Percentiles rank a stretch among this genome's conserved stretches.
Conservation (phyloP, 1,140 invertebrate species). For the Microplitis mediator region DNA sequence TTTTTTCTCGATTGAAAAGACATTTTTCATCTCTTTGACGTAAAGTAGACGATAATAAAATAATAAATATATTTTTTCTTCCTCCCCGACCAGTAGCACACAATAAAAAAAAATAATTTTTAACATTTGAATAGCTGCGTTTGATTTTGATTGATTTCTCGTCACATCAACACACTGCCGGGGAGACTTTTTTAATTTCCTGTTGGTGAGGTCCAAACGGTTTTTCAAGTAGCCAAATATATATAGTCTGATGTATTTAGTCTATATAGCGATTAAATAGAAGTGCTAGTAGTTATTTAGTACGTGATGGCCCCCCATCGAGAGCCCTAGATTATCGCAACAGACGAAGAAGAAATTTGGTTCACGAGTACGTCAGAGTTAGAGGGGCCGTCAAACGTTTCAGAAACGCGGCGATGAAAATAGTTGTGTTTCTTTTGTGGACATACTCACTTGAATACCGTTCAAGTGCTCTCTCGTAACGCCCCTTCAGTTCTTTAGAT, state of each 20-base stretch:
- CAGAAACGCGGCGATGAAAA: conserved; percentile 6
- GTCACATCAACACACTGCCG: background rate
- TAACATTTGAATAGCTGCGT: background rate
- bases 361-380: background rate
- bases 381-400: conserved; percentile 15
- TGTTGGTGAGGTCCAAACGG: background rate
- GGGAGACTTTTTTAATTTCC: background rate
- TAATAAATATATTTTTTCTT: background rate
- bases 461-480: conserved; percentile 26
- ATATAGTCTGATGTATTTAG: background rate
- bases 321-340: background rate
- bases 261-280: background rate
- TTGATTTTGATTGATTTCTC: background rate
- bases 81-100: background rate
- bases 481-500: conserved; percentile 12
- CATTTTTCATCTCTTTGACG: background rate
- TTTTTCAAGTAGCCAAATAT: conserved; percentile 9
- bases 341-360: conserved; percentile 10
- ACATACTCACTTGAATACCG: conserved; percentile 27
- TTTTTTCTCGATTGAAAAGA: background rate
- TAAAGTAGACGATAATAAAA: background rate
- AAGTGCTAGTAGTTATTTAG: background rate
- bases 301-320: background rate
- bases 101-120: background rate
- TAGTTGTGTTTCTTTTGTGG: conserved; percentile 28